These are phyloP conservation scores for Sympetrum striolatum DNA, from an alignment of 2,888 invertebrate species.

Conservation along the genomic window DNA sequence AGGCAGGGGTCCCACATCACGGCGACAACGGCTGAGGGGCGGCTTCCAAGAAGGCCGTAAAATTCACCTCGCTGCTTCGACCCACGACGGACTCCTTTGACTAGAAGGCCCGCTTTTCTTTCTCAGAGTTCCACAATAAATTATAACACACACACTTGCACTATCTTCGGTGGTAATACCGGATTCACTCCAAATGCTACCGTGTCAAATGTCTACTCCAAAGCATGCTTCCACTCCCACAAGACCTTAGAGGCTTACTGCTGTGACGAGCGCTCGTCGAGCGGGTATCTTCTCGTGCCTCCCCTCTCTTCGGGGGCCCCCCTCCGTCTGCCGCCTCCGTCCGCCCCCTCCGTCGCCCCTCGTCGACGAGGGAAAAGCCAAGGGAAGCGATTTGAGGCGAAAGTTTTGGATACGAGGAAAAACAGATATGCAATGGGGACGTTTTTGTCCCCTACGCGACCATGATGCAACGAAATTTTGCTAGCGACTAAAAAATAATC, in stretches of 20 bases:
- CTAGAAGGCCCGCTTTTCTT: neutral
- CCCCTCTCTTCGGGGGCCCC: neutral
- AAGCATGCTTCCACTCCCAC: neutral
- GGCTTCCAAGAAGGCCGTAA: neutral
- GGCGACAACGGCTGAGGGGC: neutral
- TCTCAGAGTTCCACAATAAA: neutral
- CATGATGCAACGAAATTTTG: too few species aligned
- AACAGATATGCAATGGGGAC: too few species aligned
- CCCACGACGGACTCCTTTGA: neutral
- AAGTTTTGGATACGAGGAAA: too few species aligned
- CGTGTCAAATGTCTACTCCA: neutral
- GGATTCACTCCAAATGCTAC: neutral
- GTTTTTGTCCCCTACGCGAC: too few species aligned
- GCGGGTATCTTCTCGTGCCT: neutral
- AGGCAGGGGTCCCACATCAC: conserved; percentile 41
- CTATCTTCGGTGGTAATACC: neutral
- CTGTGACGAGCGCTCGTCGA: neutral
- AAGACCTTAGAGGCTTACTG: neutral
- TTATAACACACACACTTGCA: neutral
- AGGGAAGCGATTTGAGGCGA: too few species aligned
- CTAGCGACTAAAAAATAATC: too few species aligned
- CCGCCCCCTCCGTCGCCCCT: neutral
- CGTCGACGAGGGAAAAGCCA: neutral
- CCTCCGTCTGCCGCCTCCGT: neutral
- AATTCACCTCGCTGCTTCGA: neutral